Conservation (phyloP, 2,888 invertebrate genomes). For the Heliconius aoede region DNA sequence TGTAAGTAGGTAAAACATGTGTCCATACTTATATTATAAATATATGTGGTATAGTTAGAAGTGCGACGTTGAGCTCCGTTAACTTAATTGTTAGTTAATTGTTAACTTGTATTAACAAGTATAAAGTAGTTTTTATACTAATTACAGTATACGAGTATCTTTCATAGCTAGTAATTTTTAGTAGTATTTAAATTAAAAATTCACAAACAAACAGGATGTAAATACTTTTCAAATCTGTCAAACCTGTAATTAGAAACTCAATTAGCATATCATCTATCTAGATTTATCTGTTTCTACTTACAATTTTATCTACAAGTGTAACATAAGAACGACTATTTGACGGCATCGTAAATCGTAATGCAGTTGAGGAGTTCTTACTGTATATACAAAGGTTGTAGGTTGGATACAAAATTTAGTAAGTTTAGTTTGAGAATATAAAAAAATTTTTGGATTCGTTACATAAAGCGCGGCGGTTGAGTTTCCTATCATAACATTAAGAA, state of each 20-base stretch:
- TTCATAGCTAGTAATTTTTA: neutral
- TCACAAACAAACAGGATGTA: constrained; percentile 14
- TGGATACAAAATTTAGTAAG: neutral
- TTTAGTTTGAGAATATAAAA: neutral
- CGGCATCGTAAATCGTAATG: neutral
- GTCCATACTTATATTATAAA: too few relatives aligned
- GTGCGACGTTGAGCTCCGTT: too few relatives aligned
- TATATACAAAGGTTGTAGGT: neutral
- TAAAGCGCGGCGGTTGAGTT: neutral
- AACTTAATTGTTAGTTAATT: too few relatives aligned
- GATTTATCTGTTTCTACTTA: neutral
- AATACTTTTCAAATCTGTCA: neutral
- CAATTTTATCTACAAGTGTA: constrained; percentile 5
- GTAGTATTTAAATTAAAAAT: neutral
- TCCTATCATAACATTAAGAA: neutral
- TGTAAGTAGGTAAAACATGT: too few relatives aligned
- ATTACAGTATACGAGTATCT: neutral
- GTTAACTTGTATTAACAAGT: too few relatives aligned
- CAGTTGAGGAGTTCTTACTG: too few relatives aligned
- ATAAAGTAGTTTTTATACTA: neutral
- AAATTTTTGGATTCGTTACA: neutral
- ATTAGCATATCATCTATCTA: constrained; percentile 18
- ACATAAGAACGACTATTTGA: neutral
- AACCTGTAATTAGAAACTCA: constrained; percentile 15
- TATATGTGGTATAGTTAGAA: too few relatives aligned